Percentiles rank a stretch among this genome's conserved stretches.
These are phyloP conservation scores for Pteropus rufus DNA, from an alignment of 2,797 vertebrate genomes.

Conservation along the genomic window DNA sequence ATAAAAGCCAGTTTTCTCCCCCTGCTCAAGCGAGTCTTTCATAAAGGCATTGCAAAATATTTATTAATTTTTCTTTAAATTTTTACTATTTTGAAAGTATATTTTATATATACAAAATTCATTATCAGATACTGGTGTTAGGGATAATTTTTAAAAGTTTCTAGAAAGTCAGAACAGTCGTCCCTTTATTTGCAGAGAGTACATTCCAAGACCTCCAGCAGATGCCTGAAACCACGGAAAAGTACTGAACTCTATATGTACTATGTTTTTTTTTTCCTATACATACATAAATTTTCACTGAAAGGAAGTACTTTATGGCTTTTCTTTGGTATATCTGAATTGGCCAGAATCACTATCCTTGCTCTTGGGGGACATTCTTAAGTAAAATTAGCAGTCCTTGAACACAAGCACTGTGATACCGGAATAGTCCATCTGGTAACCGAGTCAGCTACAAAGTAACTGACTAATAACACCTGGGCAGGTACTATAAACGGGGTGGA, in stretches of 20 bases:
- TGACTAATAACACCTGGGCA: neutral
- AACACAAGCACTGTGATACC: neutral
- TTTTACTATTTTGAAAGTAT: neutral
- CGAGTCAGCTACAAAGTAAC: neutral
- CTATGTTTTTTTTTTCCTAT: neutral
- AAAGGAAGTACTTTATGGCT: neutral
- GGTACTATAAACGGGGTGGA: neutral
- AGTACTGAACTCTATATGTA: no score
- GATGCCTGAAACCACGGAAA: neutral
- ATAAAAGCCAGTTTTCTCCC: neutral
- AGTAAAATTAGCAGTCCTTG: neutral
- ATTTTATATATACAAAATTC: neutral
- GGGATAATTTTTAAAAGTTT: neutral
- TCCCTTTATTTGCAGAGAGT: neutral
- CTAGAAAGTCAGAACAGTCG: neutral
- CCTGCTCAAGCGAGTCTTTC: neutral
- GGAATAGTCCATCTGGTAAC: neutral
- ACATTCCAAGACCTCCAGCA: neutral
- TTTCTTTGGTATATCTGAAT: neutral
- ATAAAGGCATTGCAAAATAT: neutral
- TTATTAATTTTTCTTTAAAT: neutral
- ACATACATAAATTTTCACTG: neutral
- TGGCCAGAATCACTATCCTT: neutral
- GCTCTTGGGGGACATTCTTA: neutral
- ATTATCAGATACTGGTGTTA: neutral